Evolutionary conservation across 2,888 invertebrate genomes (phyloP).

Genomic region (Nudaria mundana): DNA sequence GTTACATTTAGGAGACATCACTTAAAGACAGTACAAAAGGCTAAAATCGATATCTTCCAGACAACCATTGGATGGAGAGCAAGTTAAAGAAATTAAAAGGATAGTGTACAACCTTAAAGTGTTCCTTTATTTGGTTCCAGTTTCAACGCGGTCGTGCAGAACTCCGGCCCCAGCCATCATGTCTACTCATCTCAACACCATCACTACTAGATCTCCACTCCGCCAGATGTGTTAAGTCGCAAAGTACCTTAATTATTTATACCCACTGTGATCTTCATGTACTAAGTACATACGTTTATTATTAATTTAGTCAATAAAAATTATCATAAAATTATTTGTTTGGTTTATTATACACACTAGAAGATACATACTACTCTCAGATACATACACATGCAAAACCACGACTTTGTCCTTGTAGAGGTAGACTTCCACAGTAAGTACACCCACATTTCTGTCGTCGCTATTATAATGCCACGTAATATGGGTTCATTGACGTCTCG

Average conservation of each 20-base stretch:
- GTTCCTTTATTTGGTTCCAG: too few species aligned
- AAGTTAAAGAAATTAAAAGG: too few species aligned
- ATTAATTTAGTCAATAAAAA: constrained; percentile 42
- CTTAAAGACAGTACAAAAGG: too few species aligned
- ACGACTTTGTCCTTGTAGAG: too few species aligned
- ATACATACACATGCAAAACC: neutral
- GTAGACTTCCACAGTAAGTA: too few species aligned
- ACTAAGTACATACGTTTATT: constrained; percentile 37
- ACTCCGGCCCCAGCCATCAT: constrained; percentile 74
- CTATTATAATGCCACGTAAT: too few species aligned
- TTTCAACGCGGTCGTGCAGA: constrained; percentile 75
- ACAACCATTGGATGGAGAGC: too few species aligned
- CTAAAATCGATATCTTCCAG: too few species aligned
- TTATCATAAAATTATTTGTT: constrained; percentile 14
- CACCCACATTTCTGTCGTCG: too few species aligned
- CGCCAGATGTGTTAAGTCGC: constrained; percentile 29
- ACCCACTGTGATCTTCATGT: constrained; percentile 58
- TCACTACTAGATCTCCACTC: constrained; percentile 49
- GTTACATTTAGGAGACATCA: too few species aligned
- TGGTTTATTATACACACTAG: neutral
- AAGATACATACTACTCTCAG: neutral
- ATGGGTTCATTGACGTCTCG: too few species aligned
- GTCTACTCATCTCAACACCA: constrained; percentile 67
- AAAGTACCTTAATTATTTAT: constrained; percentile 55
- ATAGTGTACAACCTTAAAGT: too few species aligned